Evolutionary conservation across 2,797 vertebrate species (phyloP), one percentile per base, ranked within the genome.

Genomic region (Galaxias olidus): DNA sequence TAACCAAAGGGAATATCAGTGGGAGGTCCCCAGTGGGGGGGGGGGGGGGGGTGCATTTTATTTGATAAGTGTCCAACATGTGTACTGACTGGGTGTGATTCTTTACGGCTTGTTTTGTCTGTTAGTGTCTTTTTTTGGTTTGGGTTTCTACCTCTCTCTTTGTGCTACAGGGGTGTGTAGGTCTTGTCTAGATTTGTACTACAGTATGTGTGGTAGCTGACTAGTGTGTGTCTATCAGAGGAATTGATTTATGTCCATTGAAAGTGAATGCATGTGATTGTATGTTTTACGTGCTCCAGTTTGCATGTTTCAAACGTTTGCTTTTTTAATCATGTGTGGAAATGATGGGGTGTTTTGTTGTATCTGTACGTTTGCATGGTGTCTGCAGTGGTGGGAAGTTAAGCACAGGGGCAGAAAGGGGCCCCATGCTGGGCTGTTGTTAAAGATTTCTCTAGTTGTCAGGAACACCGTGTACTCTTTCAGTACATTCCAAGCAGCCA

Each of bases 391-490:
- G 13, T 54, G 44, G 45, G 14, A 40, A 43, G 49, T 62, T 42
- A 52, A 13, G 40, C 60, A 51, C 60, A 43, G 41, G 49, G 60
- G 48, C 15, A 19, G 42, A 43, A 51, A 40, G 53, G 60, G 61
- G 61, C 59, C 59, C 30, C 30, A 41, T 61, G 59, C 49, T 45
- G 44, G 20, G 44, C 48, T 61, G 59, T 61, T 63, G 61, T 63
- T 63, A 63, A 63, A 63, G 41, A 53, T 63, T 53, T 63, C 41
- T 53, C 49, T 62, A 10, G 8, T 63, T 63, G 41, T 19, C 40
- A 19, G 61, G 61, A 63, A 53, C 61, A 63, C 61, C 40, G 49
- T 52, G 61, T 53, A 52, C 61, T 63, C 61, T 59, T 46, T 63
- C 61, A 18, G 61, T 53, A 45, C 50, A 45, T 63, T 52, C 61